Percentiles rank a stretch among this genome's conserved stretches.
phyloP scores from a whole-genome alignment of 2,113 vertebrate genomes.

The Pongo pygmaeus region DNA sequence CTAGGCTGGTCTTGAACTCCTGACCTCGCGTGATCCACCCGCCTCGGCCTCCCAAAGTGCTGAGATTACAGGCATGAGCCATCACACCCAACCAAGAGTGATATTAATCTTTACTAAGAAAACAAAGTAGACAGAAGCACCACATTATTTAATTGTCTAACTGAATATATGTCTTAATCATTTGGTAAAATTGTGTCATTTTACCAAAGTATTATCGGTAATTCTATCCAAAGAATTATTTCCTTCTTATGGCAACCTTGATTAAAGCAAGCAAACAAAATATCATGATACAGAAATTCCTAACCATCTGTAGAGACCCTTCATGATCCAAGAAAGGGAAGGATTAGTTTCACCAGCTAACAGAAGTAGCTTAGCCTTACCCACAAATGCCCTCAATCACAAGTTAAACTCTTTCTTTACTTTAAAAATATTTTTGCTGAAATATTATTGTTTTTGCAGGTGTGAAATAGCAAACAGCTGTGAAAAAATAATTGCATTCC shows the following conservation, averaged over 20 bases:
- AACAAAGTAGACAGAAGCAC: not conserved
- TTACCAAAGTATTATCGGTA: not conserved
- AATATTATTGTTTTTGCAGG: not conserved
- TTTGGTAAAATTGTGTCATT: not conserved
- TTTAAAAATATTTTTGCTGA: conserved; percentile 44
- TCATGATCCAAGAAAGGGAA: not conserved
- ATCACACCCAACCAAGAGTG: not conserved
- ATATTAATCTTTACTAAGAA: not conserved
- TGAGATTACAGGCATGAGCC: no score
- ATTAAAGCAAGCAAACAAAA: conserved; percentile 39
- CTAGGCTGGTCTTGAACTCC: no score
- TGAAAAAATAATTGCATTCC: conserved; percentile 33
- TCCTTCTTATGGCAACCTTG: not conserved
- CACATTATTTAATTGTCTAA: not conserved
- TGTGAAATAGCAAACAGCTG: conserved; percentile 19
- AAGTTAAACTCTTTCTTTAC: not conserved
- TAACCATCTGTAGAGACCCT: not conserved
- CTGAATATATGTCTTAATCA: not conserved
- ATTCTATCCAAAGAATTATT: not conserved
- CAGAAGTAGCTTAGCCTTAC: not conserved
- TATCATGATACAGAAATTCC: not conserved
- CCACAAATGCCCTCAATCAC: not conserved
- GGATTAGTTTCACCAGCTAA: not conserved
- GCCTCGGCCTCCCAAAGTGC: no score
- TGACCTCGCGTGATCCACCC: no score